Percentiles rank a stretch among this genome's conserved stretches.
Conservation (phyloP, 2,797 vertebrate species). For the Mormyrus hasselquistii region DNA sequence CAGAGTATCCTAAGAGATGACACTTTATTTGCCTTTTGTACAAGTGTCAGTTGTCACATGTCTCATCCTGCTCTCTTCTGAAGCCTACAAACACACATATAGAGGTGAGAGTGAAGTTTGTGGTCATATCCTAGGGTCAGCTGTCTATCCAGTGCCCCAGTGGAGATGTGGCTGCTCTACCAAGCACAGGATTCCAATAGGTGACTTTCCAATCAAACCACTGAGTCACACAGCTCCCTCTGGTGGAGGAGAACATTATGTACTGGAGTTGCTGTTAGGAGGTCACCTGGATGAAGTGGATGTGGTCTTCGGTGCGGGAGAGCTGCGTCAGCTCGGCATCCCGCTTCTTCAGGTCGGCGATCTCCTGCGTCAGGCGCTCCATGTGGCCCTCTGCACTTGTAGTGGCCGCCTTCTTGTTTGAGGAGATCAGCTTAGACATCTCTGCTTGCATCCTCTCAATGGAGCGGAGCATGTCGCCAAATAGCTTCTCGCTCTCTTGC, state of each 20-base stretch:
- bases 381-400: slow-evolving; percentile 66
- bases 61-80: neutral
- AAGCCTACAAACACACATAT: neutral
- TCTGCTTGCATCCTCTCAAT: slow-evolving; percentile 75
- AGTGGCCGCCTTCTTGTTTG: slow-evolving; percentile 66
- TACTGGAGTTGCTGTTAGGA: neutral
- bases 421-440: slow-evolving; percentile 66
- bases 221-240: neutral
- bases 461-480: slow-evolving; percentile 66
- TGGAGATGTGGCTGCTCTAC: neutral
- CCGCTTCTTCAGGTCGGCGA: slow-evolving; percentile 64
- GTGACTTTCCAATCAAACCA: neutral
- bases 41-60: neutral
- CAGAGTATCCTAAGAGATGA: neutral
- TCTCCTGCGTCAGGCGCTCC: slow-evolving; percentile 68
- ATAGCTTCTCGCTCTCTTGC: slow-evolving; percentile 72
- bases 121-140: neutral
- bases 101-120: neutral
- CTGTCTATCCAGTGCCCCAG: neutral
- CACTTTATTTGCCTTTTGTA: neutral
- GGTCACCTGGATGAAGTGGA: slow-evolving; percentile 73
- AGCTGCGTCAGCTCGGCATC: slow-evolving; percentile 68
- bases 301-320: slow-evolving; percentile 72
- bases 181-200: neutral
- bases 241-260: neutral